Percentiles rank a stretch among this genome's conserved stretches.
phyloP scores from a whole-genome alignment of 2,888 invertebrate genomes.

The Synanthedon myopaeformis region DNA sequence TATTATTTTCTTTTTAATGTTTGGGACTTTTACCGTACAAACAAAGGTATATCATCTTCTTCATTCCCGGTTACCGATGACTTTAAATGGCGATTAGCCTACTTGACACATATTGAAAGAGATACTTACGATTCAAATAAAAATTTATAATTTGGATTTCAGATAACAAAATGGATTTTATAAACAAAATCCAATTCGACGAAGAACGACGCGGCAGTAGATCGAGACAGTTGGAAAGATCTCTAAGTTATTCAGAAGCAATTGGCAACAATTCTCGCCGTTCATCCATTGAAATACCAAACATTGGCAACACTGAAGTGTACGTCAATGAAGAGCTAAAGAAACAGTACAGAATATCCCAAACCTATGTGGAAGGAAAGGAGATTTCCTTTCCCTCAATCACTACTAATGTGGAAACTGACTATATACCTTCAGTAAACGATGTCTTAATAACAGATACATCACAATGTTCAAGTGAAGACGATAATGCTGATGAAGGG shows the following conservation, averaged over 20 bases:
- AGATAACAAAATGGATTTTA: background rate
- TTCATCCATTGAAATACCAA: slow-evolving; percentile 55
- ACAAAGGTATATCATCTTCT: no score
- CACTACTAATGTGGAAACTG: slow-evolving; percentile 24
- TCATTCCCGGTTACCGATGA: no score
- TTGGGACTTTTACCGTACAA: no score
- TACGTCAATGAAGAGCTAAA: slow-evolving; percentile 56
- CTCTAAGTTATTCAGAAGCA: slow-evolving; percentile 57
- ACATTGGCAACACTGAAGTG: slow-evolving; percentile 46
- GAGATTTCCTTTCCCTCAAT: slow-evolving; percentile 43
- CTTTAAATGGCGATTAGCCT: no score
- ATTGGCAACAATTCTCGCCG: slow-evolving; percentile 44
- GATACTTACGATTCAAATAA: no score
- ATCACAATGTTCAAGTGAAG: slow-evolving; percentile 48
- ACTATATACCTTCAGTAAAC: slow-evolving; percentile 12
- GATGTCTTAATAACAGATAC: slow-evolving; percentile 26
- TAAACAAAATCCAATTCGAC: background rate
- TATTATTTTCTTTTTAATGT: no score
- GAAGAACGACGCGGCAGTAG: slow-evolving; percentile 38
- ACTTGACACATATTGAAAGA: no score
- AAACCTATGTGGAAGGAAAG: slow-evolving; percentile 57
- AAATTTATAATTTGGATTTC: no score
- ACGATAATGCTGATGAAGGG: slow-evolving; percentile 37
- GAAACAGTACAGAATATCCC: slow-evolving; percentile 54
- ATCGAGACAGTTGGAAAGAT: slow-evolving; percentile 43